phyloP scores from a whole-genome alignment of 1,140 invertebrate genomes.

The Heliconius hermathena region DNA sequence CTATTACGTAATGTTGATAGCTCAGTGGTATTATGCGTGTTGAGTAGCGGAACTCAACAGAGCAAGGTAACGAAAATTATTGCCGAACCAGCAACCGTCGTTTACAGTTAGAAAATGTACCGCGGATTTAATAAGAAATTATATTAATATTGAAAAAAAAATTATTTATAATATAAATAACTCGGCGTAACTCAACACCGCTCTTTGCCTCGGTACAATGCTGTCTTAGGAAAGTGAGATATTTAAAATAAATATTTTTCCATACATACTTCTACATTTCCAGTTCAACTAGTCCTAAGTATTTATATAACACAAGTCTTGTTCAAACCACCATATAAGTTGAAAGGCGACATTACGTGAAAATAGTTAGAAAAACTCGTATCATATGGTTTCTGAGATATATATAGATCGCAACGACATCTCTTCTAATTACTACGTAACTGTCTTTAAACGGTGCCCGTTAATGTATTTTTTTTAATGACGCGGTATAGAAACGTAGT shows the following conservation, averaged over 20 bases:
- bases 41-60: not conserved
- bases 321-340: not conserved
- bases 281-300: not conserved
- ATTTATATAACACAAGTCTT: not conserved
- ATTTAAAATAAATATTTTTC: too few species aligned
- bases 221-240: too few species aligned
- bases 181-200: too few species aligned
- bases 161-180: too few species aligned
- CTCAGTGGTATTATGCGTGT: not conserved
- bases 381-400: not conserved
- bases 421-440: slow-evolving; percentile 3
- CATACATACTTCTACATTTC: not conserved
- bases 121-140: too few species aligned
- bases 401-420: not conserved
- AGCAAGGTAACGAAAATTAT: not conserved
- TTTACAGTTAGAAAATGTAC: too few species aligned
- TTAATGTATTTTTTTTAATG: not conserved
- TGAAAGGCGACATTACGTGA: not conserved
- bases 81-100: not conserved
- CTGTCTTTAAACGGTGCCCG: not conserved
- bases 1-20: not conserved
- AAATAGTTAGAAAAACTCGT: not conserved
- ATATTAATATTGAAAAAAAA: too few species aligned
- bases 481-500: not conserved
- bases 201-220: too few species aligned